Base-by-base conservation (phyloP, 1,140 invertebrate genomes). In the Protaetia brevitarsis region DNA sequence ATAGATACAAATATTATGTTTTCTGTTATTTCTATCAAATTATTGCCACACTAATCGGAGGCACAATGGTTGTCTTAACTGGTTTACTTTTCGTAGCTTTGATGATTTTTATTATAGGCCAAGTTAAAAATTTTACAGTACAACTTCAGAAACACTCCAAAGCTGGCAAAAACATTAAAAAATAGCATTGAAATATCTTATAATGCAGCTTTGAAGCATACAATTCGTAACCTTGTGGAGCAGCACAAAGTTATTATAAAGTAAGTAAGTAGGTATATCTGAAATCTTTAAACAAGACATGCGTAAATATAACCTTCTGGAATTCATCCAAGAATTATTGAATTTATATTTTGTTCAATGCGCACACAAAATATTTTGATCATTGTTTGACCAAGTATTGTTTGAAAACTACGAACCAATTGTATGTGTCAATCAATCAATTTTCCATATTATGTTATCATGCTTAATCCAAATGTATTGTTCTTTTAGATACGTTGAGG, bases 41-140 rank as follows among this genome's bases (percentile, higher is more conserved):
- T 10, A n/a, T 69, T 2, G 68, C 65, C 27, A 65, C 64, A 3
- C 23, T 66, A 13, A 36, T 66, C 23, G 68, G 68, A 2, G 65
- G 41, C 13, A 66, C 19, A 13, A 26, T 63, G 11, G 63, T 62
- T 0, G 59, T 65, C 11, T 23, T 19, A 21, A 66, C 65, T 3
- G 68, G 66, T 30, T 37, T 69, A n/a, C 66, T 69, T 26, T 69
- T 66, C 37, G 58, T 65, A 59, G 31, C 56, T 3, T 28, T 69
- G 27, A 69, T 69, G 68, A 60, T 69, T 27, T 69, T 69, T 36
- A 45, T 21, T 11, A 57, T 66, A 57, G 65, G 68, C 8, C 68
- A 69, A 57, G 36, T 27, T 69, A 3, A 62, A 64, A 64, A 69
- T 66, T 26, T n/a, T 69, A 11, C 64, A 69, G 27, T 27, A 66